These are phyloP conservation scores for Aplysina aerophoba DNA, from an alignment of 37 sponge, comb jelly and placozoan species.

Conservation along the genomic window DNA sequence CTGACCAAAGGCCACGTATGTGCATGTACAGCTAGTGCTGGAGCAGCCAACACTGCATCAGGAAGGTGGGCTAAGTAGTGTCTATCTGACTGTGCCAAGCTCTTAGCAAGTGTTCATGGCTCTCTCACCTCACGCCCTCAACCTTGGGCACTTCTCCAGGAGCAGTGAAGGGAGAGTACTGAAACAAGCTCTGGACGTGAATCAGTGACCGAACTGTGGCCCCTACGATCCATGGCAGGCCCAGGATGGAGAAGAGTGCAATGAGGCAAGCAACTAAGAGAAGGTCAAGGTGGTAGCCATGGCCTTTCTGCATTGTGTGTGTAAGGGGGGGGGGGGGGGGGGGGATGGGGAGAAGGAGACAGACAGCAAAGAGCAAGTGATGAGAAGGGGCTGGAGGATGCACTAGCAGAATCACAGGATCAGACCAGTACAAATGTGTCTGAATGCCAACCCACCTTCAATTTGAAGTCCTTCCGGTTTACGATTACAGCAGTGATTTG, in stretches of 20 bases:
- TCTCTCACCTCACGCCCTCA: conserved; percentile 74
- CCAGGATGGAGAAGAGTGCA: conserved; percentile 72
- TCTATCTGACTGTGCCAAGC: no score
- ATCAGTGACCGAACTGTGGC: conserved; percentile 85
- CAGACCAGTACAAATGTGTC: no score
- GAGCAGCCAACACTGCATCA: neutral
- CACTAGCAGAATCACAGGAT: neutral
- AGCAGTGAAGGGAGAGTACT: conserved; percentile 53
- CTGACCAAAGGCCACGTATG: no score
- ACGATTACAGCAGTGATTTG: conserved; percentile 81
- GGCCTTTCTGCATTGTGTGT: conserved; percentile 64
- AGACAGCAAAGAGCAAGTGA: neutral
- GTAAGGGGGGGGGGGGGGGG: neutral
- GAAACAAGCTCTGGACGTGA: conserved; percentile 70
- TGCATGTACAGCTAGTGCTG: neutral
- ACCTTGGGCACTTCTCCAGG: conserved; percentile 88
- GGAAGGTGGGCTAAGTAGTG: neutral
- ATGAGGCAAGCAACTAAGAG: conserved; percentile 67
- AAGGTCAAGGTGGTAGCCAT: conserved; percentile 92
- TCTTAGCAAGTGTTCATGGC: neutral
- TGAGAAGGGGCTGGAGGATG: neutral
- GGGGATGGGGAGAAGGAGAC: no score
- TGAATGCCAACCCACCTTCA: conserved; percentile 75
- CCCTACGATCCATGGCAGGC: conserved; percentile 90
- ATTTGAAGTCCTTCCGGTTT: conserved; percentile 80